These are phyloP conservation scores for Cryptotis parvus DNA, from an alignment of 2,113 vertebrate species.

Conservation along the genomic window DNA sequence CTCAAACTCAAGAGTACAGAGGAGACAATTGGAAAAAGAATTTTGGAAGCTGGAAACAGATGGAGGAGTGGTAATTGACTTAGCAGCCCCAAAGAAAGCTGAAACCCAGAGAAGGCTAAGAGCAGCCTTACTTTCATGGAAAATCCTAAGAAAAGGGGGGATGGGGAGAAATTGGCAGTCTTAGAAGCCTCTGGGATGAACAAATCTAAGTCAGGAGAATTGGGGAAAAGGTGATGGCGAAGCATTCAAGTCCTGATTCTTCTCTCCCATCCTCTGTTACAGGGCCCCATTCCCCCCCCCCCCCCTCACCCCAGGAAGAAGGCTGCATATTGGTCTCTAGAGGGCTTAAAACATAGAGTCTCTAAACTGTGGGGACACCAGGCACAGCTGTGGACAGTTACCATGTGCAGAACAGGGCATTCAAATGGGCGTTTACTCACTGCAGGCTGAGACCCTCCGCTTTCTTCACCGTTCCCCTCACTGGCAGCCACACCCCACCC, in stretches of 20 bases:
- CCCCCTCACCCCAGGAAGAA: background rate
- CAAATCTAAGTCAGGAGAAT: slow-evolving; percentile 45
- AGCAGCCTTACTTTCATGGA: slow-evolving; percentile 43
- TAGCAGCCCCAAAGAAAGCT: slow-evolving; percentile 46
- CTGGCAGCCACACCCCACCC: background rate
- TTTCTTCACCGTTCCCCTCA: background rate
- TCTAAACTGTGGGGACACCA: background rate
- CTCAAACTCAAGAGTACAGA: slow-evolving; percentile 2
- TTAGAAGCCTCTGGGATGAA: slow-evolving; percentile 32
- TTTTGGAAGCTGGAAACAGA: slow-evolving; percentile 38
- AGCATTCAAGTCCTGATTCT: background rate
- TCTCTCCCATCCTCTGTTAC: background rate
- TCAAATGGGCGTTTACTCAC: background rate
- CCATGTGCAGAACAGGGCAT: background rate
- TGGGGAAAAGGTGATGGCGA: slow-evolving; percentile 50
- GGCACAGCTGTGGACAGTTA: background rate
- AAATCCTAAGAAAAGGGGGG: slow-evolving; percentile 12
- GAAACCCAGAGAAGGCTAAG: slow-evolving; percentile 50
- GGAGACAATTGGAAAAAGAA: slow-evolving; percentile 2
- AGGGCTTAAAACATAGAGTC: slow-evolving; percentile 14
- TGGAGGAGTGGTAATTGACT: slow-evolving; percentile 39
- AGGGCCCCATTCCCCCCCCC: background rate
- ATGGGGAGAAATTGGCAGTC: slow-evolving; percentile 34
- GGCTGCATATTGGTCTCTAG: background rate
- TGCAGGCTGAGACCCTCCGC: background rate